These are phyloP conservation scores for Nomada hirtipes DNA, from an alignment of 2,888 invertebrate species.

Conservation along the genomic window DNA sequence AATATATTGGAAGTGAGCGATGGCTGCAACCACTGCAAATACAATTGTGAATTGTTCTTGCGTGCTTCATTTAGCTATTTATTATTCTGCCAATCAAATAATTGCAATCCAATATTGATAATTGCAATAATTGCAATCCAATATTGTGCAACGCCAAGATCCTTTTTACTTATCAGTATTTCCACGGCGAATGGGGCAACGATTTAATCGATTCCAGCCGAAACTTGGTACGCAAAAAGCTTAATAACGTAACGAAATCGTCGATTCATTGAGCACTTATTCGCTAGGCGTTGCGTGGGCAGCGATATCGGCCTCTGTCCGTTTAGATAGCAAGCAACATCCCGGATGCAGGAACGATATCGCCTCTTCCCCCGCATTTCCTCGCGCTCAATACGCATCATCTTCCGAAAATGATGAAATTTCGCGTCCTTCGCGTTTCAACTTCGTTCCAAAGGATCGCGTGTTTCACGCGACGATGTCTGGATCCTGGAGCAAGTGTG, in stretches of 20 bases:
- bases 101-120: too few species aligned
- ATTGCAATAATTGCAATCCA: too few species aligned
- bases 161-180: neutral
- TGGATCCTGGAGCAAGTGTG: neutral
- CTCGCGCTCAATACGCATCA: constrained; percentile 70
- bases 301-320: constrained; percentile 78
- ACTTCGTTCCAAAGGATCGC: neutral
- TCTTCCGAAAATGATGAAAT: constrained; percentile 56
- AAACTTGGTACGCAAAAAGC: neutral
- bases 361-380: constrained; percentile 82
- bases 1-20: too few species aligned
- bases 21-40: too few species aligned
- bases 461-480: constrained; percentile 2
- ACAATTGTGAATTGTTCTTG: too few species aligned
- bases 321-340: constrained; percentile 81
- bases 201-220: neutral
- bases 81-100: too few species aligned
- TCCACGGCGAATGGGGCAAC: neutral
- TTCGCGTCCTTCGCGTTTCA: constrained; percentile 53
- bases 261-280: constrained; percentile 74
- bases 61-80: too few species aligned
- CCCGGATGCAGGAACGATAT: constrained; percentile 81
- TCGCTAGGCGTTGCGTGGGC: constrained; percentile 76
- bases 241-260: constrained; percentile 66
- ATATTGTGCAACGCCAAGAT: too few species aligned